Base-by-base conservation (phyloP, 2,888 invertebrate species). In the Palloptera scutellata region DNA sequence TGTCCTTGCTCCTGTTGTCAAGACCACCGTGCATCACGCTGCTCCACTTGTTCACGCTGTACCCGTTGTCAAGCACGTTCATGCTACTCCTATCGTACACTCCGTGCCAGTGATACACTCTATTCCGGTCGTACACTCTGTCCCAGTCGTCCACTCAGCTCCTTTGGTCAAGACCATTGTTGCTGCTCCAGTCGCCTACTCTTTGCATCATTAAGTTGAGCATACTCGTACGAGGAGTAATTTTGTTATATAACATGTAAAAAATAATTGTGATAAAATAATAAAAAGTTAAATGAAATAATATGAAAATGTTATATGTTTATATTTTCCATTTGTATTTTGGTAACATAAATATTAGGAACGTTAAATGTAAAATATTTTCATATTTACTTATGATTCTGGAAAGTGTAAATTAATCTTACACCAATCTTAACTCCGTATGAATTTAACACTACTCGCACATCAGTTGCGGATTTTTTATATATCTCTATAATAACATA, bases 1-100 rank as follows among this genome's bases (percentile, higher is more conserved):
- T 0, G 74, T 79, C 0, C 72, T 78, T 1, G 80, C 81, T 40
- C 77, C 74, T 41, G 75, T 75, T 15, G 73, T 79, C 0, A 78
- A 81, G 64, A 69, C 66, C 5, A 67, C 61, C 6, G 57, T 69
- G 1, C 73, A 75, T 54, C 76, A 76, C 30, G 61, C 75, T 8
- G 72, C 73, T 9, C 77, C 74, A 40, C 43, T 73, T 42, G 70
- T 75, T 0, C 62, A 70, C 15, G 42, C 69, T 6, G 53, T 51
- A 12, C 66, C 70, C 48, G 66, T 58, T 20, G 67, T 68, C 10
- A 66, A 70, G 8, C 54, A 48, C 51, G 30, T 65, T 1, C 65
- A 70, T 43, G 58, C 72, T 58, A 73, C 74, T 17, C 72, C 77
- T 8, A 30, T 77, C 3, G 74, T 77, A 0, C 75, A 77, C 19